Conservation (phyloP, 1,140 invertebrate genomes). For the Eumeta japonica region DNA sequence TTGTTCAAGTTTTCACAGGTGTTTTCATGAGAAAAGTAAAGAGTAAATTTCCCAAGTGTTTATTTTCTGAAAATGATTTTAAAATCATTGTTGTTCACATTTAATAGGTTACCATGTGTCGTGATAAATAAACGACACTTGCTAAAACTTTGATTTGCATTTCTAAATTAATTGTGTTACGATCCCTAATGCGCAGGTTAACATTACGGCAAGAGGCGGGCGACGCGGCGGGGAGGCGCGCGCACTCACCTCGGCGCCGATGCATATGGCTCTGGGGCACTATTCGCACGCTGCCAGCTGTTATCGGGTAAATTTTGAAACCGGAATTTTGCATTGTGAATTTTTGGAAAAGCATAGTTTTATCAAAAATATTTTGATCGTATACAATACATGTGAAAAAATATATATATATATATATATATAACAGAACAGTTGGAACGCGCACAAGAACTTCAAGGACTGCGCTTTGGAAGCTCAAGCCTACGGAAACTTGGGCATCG, state of each 20-base stretch:
- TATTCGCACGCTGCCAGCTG: slow-evolving; percentile 92
- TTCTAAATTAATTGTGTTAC: too few species aligned
- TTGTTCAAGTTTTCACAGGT: too few species aligned
- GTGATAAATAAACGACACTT: too few species aligned
- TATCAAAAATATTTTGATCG: neutral
- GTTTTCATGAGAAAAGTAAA: too few species aligned
- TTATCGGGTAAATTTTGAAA: slow-evolving; percentile 76
- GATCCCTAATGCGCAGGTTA: too few species aligned
- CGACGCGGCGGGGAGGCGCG: slow-evolving; percentile 85
- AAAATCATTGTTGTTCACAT: too few species aligned
- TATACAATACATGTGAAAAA: neutral
- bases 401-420: slow-evolving; percentile 1
- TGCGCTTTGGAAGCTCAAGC: slow-evolving; percentile 88
- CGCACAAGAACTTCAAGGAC: slow-evolving; percentile 84
- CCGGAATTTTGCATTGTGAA: too few species aligned
- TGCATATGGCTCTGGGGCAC: slow-evolving; percentile 85
- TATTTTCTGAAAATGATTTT: too few species aligned
- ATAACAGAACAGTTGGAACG: slow-evolving; percentile 81
- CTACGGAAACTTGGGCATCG: slow-evolving; percentile 89
- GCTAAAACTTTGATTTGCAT: too few species aligned
- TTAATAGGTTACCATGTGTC: too few species aligned
- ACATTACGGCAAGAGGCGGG: slow-evolving; percentile 83
- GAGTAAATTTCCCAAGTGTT: too few species aligned
- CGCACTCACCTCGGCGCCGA: slow-evolving; percentile 85
- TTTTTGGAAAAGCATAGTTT: too few species aligned